A percentile compares a stretch with the other conserved stretches of the same genome.
Conservation (phyloP, 2,113 vertebrate genomes). For the Leiothrix lutea region DNA sequence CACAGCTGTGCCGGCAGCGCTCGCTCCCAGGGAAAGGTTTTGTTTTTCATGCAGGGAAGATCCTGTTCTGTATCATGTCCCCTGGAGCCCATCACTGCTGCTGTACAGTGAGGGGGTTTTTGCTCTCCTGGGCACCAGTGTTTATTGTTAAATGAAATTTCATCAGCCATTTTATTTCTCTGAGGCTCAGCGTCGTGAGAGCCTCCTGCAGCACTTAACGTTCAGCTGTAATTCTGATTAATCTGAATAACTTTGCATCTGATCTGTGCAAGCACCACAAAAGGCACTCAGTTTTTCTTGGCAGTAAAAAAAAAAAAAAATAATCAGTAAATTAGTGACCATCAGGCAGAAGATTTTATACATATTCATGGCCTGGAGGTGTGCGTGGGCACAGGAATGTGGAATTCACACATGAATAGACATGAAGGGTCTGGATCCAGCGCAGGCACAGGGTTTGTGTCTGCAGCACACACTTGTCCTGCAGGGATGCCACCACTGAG, state of each 20-base stretch:
- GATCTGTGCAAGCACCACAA: not conserved
- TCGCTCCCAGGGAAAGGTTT: not conserved
- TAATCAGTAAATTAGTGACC: not conserved
- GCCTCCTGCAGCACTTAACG: not conserved
- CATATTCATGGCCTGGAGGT: not conserved
- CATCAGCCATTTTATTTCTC: constrained; percentile 16
- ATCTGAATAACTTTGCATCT: constrained; percentile 40
- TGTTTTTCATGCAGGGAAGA: not conserved
- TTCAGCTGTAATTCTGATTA: constrained; percentile 27
- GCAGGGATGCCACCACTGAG: not conserved
- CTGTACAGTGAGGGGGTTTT: not conserved
- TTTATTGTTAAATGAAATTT: constrained; percentile 8
- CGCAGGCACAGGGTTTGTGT: not conserved
- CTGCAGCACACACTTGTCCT: no score
- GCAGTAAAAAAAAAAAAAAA: not conserved
- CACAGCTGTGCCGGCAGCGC: accelerated
- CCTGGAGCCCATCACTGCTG: not conserved
- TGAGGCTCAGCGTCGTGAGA: not conserved
- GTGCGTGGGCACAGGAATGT: not conserved
- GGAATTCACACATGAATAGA: accelerated
- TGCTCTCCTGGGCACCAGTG: not conserved
- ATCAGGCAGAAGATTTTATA: not conserved
- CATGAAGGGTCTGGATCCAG: not conserved
- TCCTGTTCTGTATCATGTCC: not conserved
- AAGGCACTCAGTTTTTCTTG: not conserved